Percentiles rank a stretch among this genome's conserved stretches.
phyloP scores from a whole-genome alignment of 2,113 vertebrate species.

The Syrmaticus mikado region DNA sequence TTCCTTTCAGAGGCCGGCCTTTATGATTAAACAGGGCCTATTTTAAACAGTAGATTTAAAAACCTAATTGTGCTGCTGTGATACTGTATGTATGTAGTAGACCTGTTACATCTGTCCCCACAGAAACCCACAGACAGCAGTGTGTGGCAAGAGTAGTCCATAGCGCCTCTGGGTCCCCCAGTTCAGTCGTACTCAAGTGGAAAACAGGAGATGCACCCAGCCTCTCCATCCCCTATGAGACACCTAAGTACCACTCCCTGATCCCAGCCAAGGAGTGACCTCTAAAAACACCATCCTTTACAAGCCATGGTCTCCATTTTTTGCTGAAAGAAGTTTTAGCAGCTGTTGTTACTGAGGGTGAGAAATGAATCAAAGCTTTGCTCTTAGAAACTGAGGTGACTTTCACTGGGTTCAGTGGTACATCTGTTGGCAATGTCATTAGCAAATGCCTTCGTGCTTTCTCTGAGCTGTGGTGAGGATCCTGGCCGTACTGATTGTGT shows the following conservation, averaged over 20 bases:
- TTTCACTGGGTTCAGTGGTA: background rate
- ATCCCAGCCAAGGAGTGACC: background rate
- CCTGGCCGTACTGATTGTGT: background rate
- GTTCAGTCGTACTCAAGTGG: accelerated
- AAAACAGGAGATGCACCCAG: background rate
- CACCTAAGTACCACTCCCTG: background rate
- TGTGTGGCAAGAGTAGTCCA: background rate
- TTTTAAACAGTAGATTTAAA: background rate
- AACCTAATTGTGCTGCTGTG: background rate
- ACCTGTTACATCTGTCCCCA: background rate
- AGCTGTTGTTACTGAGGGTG: background rate
- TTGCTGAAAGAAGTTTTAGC: background rate
- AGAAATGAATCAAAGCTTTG: background rate
- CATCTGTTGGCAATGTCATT: background rate
- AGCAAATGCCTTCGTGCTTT: background rate
- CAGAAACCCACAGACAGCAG: background rate
- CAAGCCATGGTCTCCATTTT: background rate
- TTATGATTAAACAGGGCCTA: accelerated
- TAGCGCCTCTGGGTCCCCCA: accelerated
- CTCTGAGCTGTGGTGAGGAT: background rate
- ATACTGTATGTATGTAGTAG: accelerated
- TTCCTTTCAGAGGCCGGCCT: accelerated
- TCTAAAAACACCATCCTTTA: background rate
- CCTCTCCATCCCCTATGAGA: background rate
- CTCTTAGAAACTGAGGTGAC: background rate